These are phyloP conservation scores for Metacarcinus magister DNA, from an alignment of 2,888 invertebrate species.

Conservation along the genomic window DNA sequence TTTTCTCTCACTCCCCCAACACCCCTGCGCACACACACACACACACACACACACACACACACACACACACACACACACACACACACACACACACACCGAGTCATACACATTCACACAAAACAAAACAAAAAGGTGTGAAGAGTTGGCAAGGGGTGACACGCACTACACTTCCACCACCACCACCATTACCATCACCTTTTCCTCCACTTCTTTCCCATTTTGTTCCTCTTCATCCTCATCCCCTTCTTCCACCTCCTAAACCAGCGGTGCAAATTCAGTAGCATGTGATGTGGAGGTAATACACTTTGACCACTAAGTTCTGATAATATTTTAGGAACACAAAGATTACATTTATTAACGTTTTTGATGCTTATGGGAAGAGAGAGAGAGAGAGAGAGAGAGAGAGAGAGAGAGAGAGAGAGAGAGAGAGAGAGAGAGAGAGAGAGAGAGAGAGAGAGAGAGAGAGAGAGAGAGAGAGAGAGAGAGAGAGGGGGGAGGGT, in stretches of 20 bases:
- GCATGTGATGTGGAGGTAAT: too few species aligned
- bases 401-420: conserved; percentile 2
- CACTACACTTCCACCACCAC: background rate
- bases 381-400: conserved; percentile 58
- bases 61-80: background rate
- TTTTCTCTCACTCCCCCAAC: background rate
- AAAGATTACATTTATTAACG: too few species aligned
- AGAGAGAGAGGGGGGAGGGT: too few species aligned
- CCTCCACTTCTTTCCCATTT: background rate
- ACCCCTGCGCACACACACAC: background rate
- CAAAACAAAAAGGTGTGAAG: background rate
- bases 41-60: conserved; percentile 34
- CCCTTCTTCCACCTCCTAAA: background rate
- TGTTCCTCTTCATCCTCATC: background rate
- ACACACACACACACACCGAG: background rate
- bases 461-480: too few species aligned
- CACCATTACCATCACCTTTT: background rate
- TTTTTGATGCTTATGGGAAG: background rate
- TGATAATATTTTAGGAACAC: too few species aligned
- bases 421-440: background rate
- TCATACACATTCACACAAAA: background rate
- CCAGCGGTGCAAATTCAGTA: background rate
- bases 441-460: too few species aligned
- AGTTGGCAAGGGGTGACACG: background rate
- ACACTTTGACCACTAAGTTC: too few species aligned